Percentiles rank a stretch among this genome's conserved stretches.
Evolutionary conservation across 2,113 vertebrate genomes (phyloP).

Genomic region (Falcunculus frontatus): DNA sequence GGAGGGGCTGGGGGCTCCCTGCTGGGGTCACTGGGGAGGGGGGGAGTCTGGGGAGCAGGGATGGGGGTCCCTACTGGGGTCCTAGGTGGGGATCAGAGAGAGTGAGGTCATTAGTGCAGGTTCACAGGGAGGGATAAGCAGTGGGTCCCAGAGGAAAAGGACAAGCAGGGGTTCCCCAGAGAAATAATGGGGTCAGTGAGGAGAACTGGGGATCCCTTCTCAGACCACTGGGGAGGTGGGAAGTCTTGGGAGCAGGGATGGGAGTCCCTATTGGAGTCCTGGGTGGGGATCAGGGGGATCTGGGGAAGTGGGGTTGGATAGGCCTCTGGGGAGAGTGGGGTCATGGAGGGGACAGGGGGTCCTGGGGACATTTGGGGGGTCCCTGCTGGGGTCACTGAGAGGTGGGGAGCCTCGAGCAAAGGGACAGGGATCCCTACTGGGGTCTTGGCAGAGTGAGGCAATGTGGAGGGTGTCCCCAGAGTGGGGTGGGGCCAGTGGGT

Average conservation of each 20-base stretch:
- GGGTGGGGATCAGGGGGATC: background rate
- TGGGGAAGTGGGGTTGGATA: background rate
- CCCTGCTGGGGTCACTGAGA: background rate
- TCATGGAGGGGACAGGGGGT: background rate
- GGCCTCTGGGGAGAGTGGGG: background rate
- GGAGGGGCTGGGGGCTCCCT: background rate
- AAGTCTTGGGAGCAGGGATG: background rate
- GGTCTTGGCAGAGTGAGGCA: background rate
- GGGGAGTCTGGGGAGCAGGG: too few relatives aligned
- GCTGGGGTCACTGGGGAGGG: background rate
- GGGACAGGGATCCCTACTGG: too few relatives aligned
- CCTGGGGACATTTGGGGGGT: background rate
- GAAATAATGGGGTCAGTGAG: background rate
- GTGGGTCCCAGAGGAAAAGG: background rate
- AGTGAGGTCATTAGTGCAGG: too few relatives aligned
- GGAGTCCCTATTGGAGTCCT: accelerated
- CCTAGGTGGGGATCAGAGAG: background rate
- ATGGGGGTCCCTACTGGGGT: background rate
- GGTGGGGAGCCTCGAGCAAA: background rate
- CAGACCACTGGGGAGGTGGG: background rate
- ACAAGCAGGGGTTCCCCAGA: background rate
- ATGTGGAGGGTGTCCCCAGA: background rate
- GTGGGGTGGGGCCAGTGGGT: too few relatives aligned
- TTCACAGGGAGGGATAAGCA: background rate
- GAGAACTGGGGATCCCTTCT: background rate